Evolutionary conservation across 2,113 vertebrate genomes (phyloP), one percentile per base, ranked within the genome.

Genomic region (Garra rufa): DNA sequence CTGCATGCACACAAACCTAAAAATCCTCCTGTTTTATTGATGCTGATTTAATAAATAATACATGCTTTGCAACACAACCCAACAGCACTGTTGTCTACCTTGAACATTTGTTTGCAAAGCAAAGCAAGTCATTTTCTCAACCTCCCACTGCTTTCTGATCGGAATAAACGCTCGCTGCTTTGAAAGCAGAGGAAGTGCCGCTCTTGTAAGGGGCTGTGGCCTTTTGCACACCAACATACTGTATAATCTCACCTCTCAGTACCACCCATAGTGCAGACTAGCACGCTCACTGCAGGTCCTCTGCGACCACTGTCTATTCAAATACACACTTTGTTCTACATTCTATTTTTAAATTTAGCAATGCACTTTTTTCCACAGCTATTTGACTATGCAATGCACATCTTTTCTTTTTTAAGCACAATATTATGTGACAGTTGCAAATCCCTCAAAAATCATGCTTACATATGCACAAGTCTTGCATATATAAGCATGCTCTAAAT

Each of bases 171-270:
- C 61, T 78, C 15, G 65, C 6, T 70, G 61, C 50, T 70, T 52
- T 82, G 44, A 82, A 82, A 55, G 43, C 63, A 50, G 21, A 69
- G 65, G 79, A 57, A 38, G 28, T 38, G 24, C 2, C 6, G 30
- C 44, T 34, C 30, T 55, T 4, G 41, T 21, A 57, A 70, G 46
- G 46, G 65, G 65, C 63, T 2, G 65, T 70, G 79, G 79, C 65
- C 63, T 82, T 81, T 52, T 34, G 65, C 61, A 82, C 79, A 82
- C 26, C 43, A 48, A 50, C 78, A 67, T 15, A 6, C 34, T 19
- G 10, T 21, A 17, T 63, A 44, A 79, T 61, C 14, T 63, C 55
- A 79, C 41, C 76, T 79, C 57, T 63, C 76, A 46, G 4, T 11
- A 46, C 13, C 57, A 21, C 77, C 77, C 59, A 34, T 59, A 65